These are phyloP conservation scores for Dendrophyllia cribrosa DNA, from an alignment of 64 coral and sea anemone genomes.

Conservation along the genomic window DNA sequence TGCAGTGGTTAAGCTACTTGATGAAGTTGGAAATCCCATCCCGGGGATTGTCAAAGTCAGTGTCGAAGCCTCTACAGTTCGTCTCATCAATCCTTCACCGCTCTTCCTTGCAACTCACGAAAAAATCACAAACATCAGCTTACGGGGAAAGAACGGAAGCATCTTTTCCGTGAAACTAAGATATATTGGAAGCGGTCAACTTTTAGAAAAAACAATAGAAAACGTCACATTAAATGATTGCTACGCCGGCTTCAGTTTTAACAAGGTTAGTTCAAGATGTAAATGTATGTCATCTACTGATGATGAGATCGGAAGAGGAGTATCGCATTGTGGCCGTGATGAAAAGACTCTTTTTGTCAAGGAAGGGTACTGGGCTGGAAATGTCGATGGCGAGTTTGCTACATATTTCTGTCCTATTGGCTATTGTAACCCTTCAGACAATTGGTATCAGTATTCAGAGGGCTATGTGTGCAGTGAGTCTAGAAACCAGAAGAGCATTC, in stretches of 20 bases:
- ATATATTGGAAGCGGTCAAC: conserved; percentile 4
- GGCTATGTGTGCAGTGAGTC: conserved; percentile 54
- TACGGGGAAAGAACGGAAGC: background rate
- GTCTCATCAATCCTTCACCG: background rate
- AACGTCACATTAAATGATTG: conserved; percentile 40
- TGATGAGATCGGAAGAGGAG: background rate
- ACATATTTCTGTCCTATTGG: conserved; percentile 70
- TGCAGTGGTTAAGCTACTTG: conserved; percentile 59
- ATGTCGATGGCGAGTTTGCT: conserved; percentile 41
- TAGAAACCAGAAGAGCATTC: conserved; percentile 28
- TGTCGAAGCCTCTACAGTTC: background rate
- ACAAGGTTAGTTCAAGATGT: background rate
- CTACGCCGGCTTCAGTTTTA: conserved; percentile 51
- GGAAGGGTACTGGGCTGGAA: conserved; percentile 87
- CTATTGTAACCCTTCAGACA: conserved; percentile 48
- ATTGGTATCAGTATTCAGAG: conserved; percentile 50
- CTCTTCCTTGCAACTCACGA: background rate
- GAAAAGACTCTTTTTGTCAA: conserved; percentile 58
- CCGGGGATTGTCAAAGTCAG: conserved; percentile 71
- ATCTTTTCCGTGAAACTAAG: background rate
- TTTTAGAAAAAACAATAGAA: background rate
- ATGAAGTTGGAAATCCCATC: conserved; percentile 67
- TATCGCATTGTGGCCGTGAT: conserved; percentile 52
- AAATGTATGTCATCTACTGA: conserved; percentile 30
- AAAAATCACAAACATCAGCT: background rate